Evolutionary conservation across 2,113 vertebrate genomes (phyloP), one percentile per base, ranked within the genome.

Genomic region (Maccullochella peelii): DNA sequence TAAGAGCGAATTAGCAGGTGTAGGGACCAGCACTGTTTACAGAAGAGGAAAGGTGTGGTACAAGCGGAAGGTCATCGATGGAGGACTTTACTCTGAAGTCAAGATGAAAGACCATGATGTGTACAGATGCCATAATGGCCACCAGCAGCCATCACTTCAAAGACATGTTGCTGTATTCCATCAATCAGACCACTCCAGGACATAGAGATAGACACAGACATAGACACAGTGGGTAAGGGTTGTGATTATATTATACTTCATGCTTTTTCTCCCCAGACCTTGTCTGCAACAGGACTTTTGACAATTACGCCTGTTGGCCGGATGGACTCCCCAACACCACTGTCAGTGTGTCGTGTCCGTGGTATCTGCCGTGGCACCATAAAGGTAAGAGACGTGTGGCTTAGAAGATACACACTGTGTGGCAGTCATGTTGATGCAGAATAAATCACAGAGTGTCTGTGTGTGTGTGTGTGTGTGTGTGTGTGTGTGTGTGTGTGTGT

Each of bases 281-380:
- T 21, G 97, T 98, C 88, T 99, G 98, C 92, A 98, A 97, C 89
- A 96, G 97, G 69, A 97, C 96, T 0, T 98, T 97, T 82, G 97
- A 98, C 16, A 92, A 93, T 11, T 99, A 97, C 0, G 96, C 96
- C 50, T 99, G 98, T 83, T 99, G 98, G 98, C 97, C 98, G 0
- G 98, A 99, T 1, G 97, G 96, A 58, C 77, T 95, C n/a, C 97
- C 97, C 0, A 97, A 97, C 91, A 96, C 96, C 49, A 97, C 96
- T 0, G 96, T 98, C 85, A 97, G 97, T 20, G 96, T 98, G 80
- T 91, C 96, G 73, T 99, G 98, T 82, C 98, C 98, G 6, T 98
- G 97, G 97, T 99, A 98, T 87, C 95, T 99, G 42, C 97, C 97
- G 20, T 98, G 97, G 97, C 88, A 97, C 88, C 90, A 94, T 54